phyloP scores from a whole-genome alignment of 1,140 invertebrate species.

The Drosophila kurseongensis region DNA sequence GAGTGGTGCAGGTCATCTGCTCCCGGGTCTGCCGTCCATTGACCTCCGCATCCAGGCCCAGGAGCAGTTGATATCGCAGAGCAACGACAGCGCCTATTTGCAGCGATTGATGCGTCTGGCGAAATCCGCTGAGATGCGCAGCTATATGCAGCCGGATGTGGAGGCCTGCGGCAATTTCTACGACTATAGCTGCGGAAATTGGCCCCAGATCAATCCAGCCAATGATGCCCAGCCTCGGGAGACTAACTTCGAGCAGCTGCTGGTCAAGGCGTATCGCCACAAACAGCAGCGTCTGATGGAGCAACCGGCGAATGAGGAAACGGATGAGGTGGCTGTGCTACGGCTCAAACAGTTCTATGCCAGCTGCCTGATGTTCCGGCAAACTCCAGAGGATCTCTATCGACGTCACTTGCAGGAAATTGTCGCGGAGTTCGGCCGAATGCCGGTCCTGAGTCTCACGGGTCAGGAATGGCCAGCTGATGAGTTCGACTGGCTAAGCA shows the following conservation, averaged over 20 bases:
- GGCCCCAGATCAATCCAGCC: conserved; percentile 76
- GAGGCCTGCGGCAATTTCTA: conserved; percentile 74
- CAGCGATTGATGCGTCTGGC: conserved; percentile 71
- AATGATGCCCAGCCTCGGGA: conserved; percentile 47
- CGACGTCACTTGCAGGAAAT: conserved; percentile 51
- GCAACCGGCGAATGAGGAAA: conserved; percentile 30
- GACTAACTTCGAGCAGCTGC: conserved; percentile 63
- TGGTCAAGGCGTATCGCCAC: conserved; percentile 54
- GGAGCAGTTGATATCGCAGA: conserved; percentile 66
- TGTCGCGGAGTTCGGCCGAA: conserved; percentile 58
- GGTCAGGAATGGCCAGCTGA: conserved; percentile 45
- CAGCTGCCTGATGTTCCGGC: conserved; percentile 59
- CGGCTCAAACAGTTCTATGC: conserved; percentile 69
- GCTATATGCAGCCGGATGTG: conserved; percentile 62
- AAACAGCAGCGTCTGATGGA: conserved; percentile 70
- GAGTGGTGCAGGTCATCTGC: conserved; percentile 37
- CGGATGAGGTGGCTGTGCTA: conserved; percentile 33
- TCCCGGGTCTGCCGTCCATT: conserved; percentile 47
- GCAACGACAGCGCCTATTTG: conserved; percentile 72
- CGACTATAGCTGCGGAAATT: conserved; percentile 72
- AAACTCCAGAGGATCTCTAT: conserved; percentile 21
- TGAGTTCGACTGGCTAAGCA: conserved; percentile 65
- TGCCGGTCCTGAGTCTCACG: conserved; percentile 48
- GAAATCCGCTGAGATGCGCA: conserved; percentile 77
- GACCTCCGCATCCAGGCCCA: conserved; percentile 63